Evolutionary conservation across 2,797 vertebrate genomes (phyloP), one percentile per base, ranked within the genome.

Genomic region (Onychomys arenicola): DNA sequence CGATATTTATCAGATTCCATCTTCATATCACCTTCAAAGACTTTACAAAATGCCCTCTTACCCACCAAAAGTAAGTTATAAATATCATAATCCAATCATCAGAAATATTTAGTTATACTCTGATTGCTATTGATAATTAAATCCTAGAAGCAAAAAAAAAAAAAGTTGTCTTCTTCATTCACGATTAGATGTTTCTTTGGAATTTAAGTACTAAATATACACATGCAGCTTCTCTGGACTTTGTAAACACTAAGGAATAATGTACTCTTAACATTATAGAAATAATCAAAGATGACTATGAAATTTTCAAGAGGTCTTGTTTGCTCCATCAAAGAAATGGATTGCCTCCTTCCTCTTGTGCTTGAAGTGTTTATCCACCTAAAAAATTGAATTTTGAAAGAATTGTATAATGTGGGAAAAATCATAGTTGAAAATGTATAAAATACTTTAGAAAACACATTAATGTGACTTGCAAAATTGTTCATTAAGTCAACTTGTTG

Each of bases 341-440:
- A 85, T 71, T 2, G 43, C 19, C 10, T 6, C 57, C 1, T 92
- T 94, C 34, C 0, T 6, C 13, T 14, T 77, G 1, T 80, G 19
- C 34, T 80, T 84, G 6, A 89, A 95, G 16, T 63, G 4, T 76
- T 94, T 59, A 25, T 75, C 11, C 32, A 46, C 67, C 25, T n/a
- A 83, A 40, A 65, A 49, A 61, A 87, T 81, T 89, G 43, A 83
- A 89, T 89, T 96, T 93, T 93, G 69, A 40, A 57, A 90, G 80
- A 7, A 89, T 69, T 55, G 43, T 90, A 32, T 16, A 78, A 63
- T 67, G 12, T 81, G 23, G 49, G 29, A 81, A 89, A 96, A 91
- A 84, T 57, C 1, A 63, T n/a, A 37, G 5, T 92, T 43, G 37
- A 80, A 75, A 89, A 52, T 49, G 52, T 81, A 52, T 89, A 82